phyloP scores from a whole-genome alignment of 2,113 vertebrate species.

The Scomber colias region DNA sequence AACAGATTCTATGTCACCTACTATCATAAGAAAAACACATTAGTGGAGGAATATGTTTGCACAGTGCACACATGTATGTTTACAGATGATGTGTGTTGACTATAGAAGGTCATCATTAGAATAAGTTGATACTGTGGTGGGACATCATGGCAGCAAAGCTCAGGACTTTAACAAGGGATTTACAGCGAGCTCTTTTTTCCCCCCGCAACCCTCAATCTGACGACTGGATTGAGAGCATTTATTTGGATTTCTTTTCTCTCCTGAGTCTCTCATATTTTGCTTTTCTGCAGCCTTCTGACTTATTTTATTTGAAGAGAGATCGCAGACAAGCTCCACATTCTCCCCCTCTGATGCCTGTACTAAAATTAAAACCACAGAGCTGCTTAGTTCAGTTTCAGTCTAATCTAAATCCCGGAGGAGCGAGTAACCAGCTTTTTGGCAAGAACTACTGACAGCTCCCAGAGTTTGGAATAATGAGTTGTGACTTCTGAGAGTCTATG shows the following conservation, averaged over 20 bases:
- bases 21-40: conserved; percentile 8
- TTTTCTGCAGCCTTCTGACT: conserved; percentile 29
- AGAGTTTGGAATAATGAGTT: conserved; percentile 57
- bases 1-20: neutral
- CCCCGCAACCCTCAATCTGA: conserved; percentile 13
- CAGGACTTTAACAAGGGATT: conserved; percentile 39
- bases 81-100: conserved; percentile 4
- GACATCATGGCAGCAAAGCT: conserved; percentile 23
- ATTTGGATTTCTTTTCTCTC: conserved; percentile 28
- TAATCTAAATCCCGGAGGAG: conserved; percentile 55
- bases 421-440: conserved; percentile 45
- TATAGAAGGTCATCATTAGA: conserved; percentile 30
- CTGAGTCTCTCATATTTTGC: neutral
- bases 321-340: conserved; percentile 17
- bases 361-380: conserved; percentile 66
- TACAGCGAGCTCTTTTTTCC: neutral
- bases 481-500: conserved; percentile 52
- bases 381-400: conserved; percentile 55
- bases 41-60: conserved; percentile 22
- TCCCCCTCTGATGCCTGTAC: conserved; percentile 19
- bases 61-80: neutral
- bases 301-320: conserved; percentile 43
- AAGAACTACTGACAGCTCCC: conserved; percentile 46
- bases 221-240: conserved; percentile 23
- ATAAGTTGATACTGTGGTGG: neutral